Evolutionary conservation across 2,888 invertebrate genomes (phyloP).

Genomic region (Cremastobaeus sp.): DNA sequence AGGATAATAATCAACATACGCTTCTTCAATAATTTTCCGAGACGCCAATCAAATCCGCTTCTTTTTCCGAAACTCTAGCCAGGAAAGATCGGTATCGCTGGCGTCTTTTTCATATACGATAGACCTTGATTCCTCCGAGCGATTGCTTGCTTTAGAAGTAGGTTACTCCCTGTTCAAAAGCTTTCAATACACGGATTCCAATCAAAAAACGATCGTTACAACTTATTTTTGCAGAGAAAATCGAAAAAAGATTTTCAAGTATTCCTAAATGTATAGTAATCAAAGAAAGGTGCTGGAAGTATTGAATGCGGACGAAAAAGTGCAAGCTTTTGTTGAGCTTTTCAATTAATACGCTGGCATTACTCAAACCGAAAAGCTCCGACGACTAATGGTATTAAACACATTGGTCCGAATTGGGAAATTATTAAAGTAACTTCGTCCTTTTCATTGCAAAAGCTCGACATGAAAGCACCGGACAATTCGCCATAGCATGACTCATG

Average conservation of each 20-base stretch:
- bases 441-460: conserved; percentile 2
- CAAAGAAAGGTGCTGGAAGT: conserved; percentile 27
- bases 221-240: conserved; percentile 51
- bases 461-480: conserved; percentile 22
- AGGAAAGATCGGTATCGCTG: conserved; percentile 47
- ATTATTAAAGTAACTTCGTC: conserved; percentile 10
- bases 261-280: conserved; percentile 53
- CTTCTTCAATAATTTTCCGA: conserved; percentile 50
- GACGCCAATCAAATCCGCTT: conserved; percentile 55
- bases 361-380: conserved; percentile 37
- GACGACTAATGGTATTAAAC: conserved; percentile 34
- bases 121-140: conserved; percentile 47
- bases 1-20: conserved; percentile 34
- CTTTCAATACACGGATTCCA: conserved; percentile 59
- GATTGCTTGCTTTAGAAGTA: conserved; percentile 55
- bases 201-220: conserved; percentile 59
- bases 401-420: conserved; percentile 6
- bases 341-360: conserved; percentile 52
- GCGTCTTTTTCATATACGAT: conserved; percentile 43
- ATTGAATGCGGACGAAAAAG: conserved; percentile 39
- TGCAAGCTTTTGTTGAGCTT: conserved; percentile 43
- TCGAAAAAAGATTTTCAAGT: conserved; percentile 55
- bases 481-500: conserved; percentile 4
- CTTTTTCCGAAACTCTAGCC: conserved; percentile 55
- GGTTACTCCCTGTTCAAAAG: conserved; percentile 59